phyloP scores from a whole-genome alignment of 2,797 vertebrate species.

The Eremophila alpestris region DNA sequence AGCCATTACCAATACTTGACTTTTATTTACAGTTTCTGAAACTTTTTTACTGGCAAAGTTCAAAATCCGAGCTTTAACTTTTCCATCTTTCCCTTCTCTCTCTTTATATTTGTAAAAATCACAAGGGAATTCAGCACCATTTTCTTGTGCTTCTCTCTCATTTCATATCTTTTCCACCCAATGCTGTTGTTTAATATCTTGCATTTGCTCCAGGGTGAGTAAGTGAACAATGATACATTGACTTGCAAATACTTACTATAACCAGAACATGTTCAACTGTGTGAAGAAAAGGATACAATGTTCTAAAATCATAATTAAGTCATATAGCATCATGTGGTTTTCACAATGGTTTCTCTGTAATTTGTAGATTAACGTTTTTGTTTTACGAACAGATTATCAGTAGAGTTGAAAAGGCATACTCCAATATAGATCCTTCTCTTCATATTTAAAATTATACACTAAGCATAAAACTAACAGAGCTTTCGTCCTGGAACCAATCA shows the following conservation, averaged over 20 bases:
- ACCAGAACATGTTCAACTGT: neutral
- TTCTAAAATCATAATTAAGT: neutral
- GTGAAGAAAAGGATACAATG: neutral
- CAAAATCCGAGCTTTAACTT: neutral
- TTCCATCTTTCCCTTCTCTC: neutral
- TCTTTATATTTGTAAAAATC: neutral
- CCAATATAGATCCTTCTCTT: neutral
- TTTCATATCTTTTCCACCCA: neutral
- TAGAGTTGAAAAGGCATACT: neutral
- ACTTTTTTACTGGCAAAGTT: neutral
- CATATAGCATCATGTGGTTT: neutral
- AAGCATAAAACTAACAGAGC: neutral
- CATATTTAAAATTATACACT: neutral
- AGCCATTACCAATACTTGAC: neutral
- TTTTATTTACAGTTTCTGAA: neutral
- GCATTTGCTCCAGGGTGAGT: neutral
- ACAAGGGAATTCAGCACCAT: neutral
- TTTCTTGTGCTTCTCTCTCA: neutral
- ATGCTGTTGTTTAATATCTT: neutral
- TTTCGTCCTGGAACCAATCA: neutral
- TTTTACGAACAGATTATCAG: neutral
- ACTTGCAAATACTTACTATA: neutral
- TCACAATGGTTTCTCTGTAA: neutral
- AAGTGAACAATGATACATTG: neutral
- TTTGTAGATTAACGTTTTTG: neutral